Conservation (phyloP, 1,140 invertebrate species). For the Phenacoccus solenopsis region DNA sequence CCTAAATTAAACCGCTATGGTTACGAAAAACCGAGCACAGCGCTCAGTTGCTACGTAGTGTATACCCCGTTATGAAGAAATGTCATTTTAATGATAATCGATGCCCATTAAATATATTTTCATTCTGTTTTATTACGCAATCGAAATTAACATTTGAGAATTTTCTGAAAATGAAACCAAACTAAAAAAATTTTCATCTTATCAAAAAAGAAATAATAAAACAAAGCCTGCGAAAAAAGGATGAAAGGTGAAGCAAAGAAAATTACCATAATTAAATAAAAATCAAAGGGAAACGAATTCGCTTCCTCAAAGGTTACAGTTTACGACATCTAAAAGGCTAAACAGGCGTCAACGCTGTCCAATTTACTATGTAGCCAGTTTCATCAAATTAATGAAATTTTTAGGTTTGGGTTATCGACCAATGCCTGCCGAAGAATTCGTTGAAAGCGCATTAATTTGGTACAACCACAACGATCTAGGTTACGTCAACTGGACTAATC, state of each 20-base stretch:
- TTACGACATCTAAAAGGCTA: not conserved
- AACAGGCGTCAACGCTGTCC: too few species aligned
- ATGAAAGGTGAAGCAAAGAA: not conserved
- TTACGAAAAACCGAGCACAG: too few species aligned
- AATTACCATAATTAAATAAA: not conserved
- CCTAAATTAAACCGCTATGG: too few species aligned
- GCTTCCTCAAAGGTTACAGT: not conserved
- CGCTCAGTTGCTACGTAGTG: too few species aligned
- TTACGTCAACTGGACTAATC: conserved; percentile 60
- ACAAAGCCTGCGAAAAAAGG: too few species aligned
- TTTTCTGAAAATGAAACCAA: too few species aligned
- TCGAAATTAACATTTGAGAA: too few species aligned
- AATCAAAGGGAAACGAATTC: not conserved
- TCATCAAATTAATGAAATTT: conserved; percentile 23
- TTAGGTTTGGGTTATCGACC: conserved; percentile 83
- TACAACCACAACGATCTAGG: conserved; percentile 51
- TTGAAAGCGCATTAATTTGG: conserved; percentile 86
- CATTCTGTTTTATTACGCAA: too few species aligned
- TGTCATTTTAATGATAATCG: too few species aligned
- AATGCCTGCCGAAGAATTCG: conserved; percentile 74
- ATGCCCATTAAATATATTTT: too few species aligned
- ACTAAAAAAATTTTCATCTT: not conserved
- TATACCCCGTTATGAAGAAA: too few species aligned
- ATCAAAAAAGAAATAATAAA: not conserved
- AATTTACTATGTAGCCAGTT: too few species aligned